Evolutionary conservation across 2,113 vertebrate species (phyloP).

Genomic region (Anolis sagrei): DNA sequence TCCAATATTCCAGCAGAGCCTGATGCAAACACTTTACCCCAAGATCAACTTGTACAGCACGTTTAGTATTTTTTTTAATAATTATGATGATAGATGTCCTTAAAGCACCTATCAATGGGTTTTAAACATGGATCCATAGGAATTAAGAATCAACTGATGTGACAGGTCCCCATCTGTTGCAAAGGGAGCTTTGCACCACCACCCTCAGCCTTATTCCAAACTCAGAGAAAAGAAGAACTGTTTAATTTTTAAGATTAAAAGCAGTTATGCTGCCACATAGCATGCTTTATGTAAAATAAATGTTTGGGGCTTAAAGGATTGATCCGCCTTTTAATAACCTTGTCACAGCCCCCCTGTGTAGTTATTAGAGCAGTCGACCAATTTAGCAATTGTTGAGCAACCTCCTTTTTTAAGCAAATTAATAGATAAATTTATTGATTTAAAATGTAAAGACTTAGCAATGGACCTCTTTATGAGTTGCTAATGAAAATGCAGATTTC

Average conservation of each 20-base stretch:
- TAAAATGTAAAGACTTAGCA: background rate
- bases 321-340: background rate
- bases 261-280: background rate
- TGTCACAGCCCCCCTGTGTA: background rate
- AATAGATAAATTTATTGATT: background rate
- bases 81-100: conserved; percentile 1
- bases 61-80: background rate
- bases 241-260: background rate
- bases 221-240: background rate
- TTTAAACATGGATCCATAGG: background rate
- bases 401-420: background rate
- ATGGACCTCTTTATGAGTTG: background rate
- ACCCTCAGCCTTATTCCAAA: background rate
- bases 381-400: background rate
- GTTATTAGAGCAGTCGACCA: background rate
- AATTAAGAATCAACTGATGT: conserved; percentile 12
- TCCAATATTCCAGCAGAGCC: background rate
- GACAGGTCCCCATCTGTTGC: conserved; percentile 1
- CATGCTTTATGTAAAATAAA: background rate
- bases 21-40: background rate
- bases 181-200: background rate
- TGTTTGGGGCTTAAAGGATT: background rate
- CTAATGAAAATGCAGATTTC: background rate
- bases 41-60: background rate
- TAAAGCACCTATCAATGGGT: background rate